These are phyloP conservation scores for Smutsia gigantea DNA, from an alignment of 2,797 vertebrate species.

Conservation along the genomic window DNA sequence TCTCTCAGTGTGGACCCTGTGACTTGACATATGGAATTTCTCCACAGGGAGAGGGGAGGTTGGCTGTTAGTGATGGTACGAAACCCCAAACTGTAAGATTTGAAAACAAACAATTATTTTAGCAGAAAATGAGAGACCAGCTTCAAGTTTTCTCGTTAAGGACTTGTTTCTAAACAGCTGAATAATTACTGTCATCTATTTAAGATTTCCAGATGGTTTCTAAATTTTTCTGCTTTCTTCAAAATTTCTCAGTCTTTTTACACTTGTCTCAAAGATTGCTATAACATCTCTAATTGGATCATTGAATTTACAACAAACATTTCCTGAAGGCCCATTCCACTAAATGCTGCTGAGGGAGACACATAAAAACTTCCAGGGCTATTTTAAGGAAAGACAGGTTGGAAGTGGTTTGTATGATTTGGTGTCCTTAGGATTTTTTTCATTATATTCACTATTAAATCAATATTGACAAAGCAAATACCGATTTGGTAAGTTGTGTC, in stretches of 20 bases:
- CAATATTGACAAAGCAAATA: background rate
- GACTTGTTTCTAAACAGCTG: constrained; percentile 80
- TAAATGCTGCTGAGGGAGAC: background rate
- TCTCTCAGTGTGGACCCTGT: accelerated
- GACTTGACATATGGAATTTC: background rate
- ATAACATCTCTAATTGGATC: constrained; percentile 74
- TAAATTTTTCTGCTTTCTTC: constrained; percentile 74
- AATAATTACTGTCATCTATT: constrained; percentile 79
- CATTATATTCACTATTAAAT: background rate
- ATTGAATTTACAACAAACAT: constrained; percentile 67
- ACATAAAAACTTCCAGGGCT: background rate
- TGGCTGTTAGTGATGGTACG: background rate
- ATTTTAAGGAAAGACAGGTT: background rate
- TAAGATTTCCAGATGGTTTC: constrained; percentile 81
- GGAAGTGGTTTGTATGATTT: background rate
- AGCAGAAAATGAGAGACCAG: constrained; percentile 74
- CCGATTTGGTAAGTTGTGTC: background rate
- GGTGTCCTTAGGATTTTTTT: background rate
- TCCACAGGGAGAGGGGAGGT: background rate
- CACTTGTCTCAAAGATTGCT: constrained; percentile 73
- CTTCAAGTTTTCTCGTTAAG: constrained; percentile 69
- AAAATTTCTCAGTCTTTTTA: constrained; percentile 71
- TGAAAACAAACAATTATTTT: constrained; percentile 78
- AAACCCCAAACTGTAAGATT: constrained; percentile 32
- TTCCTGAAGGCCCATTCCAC: background rate